A percentile compares a stretch with the other conserved stretches of the same genome.
Evolutionary conservation across 2,797 vertebrate species (phyloP).

Genomic region (Cryptoprocta ferox): DNA sequence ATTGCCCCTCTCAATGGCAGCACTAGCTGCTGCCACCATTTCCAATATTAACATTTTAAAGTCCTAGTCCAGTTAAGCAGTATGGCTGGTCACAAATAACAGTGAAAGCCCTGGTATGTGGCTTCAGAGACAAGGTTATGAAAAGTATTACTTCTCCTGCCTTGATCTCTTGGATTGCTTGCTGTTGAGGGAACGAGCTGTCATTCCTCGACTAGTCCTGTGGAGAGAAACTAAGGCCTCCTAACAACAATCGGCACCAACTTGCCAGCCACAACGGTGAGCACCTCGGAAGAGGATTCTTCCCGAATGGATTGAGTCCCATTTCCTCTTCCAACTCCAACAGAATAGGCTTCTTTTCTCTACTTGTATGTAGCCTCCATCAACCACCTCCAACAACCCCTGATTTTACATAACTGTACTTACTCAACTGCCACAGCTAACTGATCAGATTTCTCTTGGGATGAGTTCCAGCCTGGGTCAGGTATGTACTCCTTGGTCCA

Average conservation of each 20-base stretch:
- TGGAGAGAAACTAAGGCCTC: not conserved
- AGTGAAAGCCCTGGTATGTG: not conserved
- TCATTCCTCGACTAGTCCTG: not conserved
- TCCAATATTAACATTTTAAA: not conserved
- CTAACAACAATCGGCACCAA: not conserved
- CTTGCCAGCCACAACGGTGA: not conserved
- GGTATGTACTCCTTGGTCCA: not conserved
- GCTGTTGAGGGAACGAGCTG: not conserved
- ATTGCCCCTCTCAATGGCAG: not conserved
- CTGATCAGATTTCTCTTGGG: not conserved
- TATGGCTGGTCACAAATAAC: not conserved
- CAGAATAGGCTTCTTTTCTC: not conserved
- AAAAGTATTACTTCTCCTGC: not conserved
- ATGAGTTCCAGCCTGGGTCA: not conserved
- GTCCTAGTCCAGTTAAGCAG: not conserved
- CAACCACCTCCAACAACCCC: not conserved
- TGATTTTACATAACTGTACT: not conserved
- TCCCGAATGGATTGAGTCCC: not conserved
- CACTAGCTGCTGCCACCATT: not conserved
- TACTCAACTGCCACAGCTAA: not conserved
- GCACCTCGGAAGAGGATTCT: not conserved
- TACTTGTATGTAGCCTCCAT: not conserved
- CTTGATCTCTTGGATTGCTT: not conserved
- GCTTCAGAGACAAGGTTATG: not conserved
- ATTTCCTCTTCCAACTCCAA: not conserved